A percentile compares a stretch with the other conserved stretches of the same genome.
These are phyloP conservation scores for Alentia gelatinosa DNA, from an alignment of 2,888 invertebrate genomes.

Conservation along the genomic window DNA sequence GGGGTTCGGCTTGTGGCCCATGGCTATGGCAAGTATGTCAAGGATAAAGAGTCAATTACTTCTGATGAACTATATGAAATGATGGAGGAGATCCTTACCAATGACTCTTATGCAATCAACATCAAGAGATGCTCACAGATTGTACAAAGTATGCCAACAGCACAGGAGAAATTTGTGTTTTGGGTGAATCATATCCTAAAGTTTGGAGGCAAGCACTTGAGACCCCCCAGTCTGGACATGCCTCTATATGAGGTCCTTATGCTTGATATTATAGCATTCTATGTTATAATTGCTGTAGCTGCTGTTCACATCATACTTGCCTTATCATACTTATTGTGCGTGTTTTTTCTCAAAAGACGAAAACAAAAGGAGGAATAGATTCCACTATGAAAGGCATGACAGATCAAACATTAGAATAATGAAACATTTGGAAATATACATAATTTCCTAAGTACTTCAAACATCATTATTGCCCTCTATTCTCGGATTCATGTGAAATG, in stretches of 20 bases:
- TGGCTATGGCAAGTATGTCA: conserved; percentile 1
- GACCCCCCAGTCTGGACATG: conserved; percentile 8
- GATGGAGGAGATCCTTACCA: neutral
- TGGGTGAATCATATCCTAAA: conserved; percentile 38
- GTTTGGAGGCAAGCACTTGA: conserved; percentile 25
- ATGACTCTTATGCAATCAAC: neutral
- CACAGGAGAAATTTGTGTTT: neutral
- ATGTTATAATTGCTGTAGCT: neutral
- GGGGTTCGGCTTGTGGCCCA: neutral
- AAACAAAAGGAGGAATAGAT: neutral
- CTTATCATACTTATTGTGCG: neutral
- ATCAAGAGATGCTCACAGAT: conserved; percentile 32
- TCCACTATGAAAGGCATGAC: no score
- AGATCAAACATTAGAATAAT: no score
- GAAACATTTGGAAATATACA: no score
- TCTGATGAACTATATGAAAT: conserved; percentile 16
- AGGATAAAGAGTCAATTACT: neutral
- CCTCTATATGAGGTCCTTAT: conserved; percentile 24
- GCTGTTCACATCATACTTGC: neutral
- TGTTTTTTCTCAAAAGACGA: neutral
- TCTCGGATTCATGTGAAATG: no score
- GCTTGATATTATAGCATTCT: conserved; percentile 14
- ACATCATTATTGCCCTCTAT: no score
- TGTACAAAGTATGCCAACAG: neutral
- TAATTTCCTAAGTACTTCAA: no score